Percentiles rank a stretch among this genome's conserved stretches.
phyloP scores from a whole-genome alignment of 2,113 vertebrate species.

The Brienomyrus longianalis region DNA sequence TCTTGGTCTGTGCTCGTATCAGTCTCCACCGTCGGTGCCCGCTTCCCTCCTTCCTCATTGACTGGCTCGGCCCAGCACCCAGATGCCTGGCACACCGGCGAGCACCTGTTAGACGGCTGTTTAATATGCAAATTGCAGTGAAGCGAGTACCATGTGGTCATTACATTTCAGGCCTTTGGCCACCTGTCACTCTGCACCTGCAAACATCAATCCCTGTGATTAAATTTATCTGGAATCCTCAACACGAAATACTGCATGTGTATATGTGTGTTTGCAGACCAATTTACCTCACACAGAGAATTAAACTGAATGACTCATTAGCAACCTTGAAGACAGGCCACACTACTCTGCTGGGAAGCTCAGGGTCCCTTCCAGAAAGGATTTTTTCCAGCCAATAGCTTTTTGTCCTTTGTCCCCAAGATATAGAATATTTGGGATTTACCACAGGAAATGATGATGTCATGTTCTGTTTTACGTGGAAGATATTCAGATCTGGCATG shows the following conservation, averaged over 20 bases:
- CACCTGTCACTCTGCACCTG: conserved; percentile 18
- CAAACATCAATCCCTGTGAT: conserved; percentile 20
- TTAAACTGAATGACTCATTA: neutral
- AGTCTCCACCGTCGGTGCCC: neutral
- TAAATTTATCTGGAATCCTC: conserved; percentile 17
- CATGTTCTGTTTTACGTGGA: neutral
- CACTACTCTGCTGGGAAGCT: neutral
- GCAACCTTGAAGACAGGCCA: neutral
- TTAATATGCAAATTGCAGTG: conserved; percentile 22
- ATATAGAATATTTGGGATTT: neutral
- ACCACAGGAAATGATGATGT: neutral
- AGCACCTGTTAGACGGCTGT: conserved; percentile 21
- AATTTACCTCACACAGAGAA: neutral
- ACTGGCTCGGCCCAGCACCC: neutral
- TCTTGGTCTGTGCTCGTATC: neutral
- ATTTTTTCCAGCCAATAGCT: neutral
- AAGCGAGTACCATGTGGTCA: conserved; percentile 15
- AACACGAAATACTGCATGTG: neutral
- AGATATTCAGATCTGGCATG: neutral
- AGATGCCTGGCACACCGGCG: conserved; percentile 17
- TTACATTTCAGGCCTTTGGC: conserved; percentile 17
- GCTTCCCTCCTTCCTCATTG: neutral
- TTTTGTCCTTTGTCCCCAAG: neutral
- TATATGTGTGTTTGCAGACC: neutral
- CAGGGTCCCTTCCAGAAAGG: neutral